Conservation (phyloP, 2,888 invertebrate species). For the Steromphala cineraria region DNA sequence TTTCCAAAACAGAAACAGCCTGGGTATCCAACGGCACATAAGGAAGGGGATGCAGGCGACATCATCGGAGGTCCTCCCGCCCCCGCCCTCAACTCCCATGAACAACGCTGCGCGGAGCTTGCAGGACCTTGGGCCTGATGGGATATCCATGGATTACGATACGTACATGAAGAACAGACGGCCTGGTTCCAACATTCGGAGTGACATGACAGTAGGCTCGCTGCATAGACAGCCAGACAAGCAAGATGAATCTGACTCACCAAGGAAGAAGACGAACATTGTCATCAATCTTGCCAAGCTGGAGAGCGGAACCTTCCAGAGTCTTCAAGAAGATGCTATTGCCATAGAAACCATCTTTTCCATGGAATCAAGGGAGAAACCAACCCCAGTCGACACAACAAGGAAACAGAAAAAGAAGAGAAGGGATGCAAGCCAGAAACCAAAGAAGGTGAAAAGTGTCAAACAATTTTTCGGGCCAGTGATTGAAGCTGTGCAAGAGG, state of each 20-base stretch:
- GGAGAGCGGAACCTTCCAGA: constrained; percentile 61
- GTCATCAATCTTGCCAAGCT: constrained; percentile 67
- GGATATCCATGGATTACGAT: constrained; percentile 52
- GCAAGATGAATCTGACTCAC: background rate
- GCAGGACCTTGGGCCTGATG: background rate
- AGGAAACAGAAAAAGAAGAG: constrained; percentile 38
- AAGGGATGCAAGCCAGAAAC: constrained; percentile 28
- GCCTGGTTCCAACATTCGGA: constrained; percentile 48
- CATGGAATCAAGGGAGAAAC: constrained; percentile 38
- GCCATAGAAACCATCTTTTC: constrained; percentile 60
- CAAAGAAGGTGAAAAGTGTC: constrained; percentile 59
- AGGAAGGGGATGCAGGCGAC: constrained; percentile 23
- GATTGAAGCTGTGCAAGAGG: constrained; percentile 45
- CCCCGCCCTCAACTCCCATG: constrained; percentile 50
- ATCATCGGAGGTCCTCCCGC: constrained; percentile 44
- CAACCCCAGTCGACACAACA: constrained; percentile 26
- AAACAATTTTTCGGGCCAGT: constrained; percentile 72
- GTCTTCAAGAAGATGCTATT: constrained; percentile 61
- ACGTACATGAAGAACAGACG: constrained; percentile 46
- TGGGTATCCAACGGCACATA: background rate
- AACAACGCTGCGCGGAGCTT: background rate
- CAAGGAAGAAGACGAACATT: constrained; percentile 44
- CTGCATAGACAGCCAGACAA: background rate
- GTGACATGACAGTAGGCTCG: background rate
- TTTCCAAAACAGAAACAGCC: background rate